Base-by-base conservation (phyloP, 2,113 vertebrate species). In the Pachyramphus minor region DNA sequence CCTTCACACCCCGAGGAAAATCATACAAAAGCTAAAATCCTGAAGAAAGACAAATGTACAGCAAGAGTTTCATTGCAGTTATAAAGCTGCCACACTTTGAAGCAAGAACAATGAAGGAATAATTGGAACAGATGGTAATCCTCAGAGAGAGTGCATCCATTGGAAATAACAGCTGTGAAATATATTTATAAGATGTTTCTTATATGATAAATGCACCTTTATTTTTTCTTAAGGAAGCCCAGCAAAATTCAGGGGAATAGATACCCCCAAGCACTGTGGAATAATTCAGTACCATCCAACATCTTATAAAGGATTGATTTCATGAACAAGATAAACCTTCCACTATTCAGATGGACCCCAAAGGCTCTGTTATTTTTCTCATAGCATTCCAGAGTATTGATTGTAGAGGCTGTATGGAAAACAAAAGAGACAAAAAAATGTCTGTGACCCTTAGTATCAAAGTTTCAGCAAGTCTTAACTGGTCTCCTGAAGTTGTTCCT, bases 121-220 rank as follows among this genome's bases (percentile, higher is more conserved):
- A 97, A 97, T 97, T 97, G 95, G 84, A 97, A 95, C 97, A 98
- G 97, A 97, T 97, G 97, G 96, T 68, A 95, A 62, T 50, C 60
- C 87, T 97, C 91, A 86, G 72, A 96, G 55, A 90, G 37, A 95
- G 67, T 74, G 81, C 66, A 90, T 96, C 93, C 78, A 94, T 44
- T 88, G 95, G 86, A 97, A 97, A 95, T 97, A 97, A 97, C 95
- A 96, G 96, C 97, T 97, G 97, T 83, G 95, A 89, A 93, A 89
- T 86, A 83, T 78, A 95, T 95, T 96, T 95, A 55, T 91, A 83
- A 94, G 74, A 91, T 69, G 44, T n/a, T 97, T 95, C 89, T 94
- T 87, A 39, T 87, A 64, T 93, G 95, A 97, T 89, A 94, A 97
- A 95, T 78, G 85, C 71, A 82, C 84, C 69, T 89, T 63, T 19